Conservation (phyloP, 30 jellyfish, hydroid and myxozoan species). For the Turritopsis dohrnii region DNA sequence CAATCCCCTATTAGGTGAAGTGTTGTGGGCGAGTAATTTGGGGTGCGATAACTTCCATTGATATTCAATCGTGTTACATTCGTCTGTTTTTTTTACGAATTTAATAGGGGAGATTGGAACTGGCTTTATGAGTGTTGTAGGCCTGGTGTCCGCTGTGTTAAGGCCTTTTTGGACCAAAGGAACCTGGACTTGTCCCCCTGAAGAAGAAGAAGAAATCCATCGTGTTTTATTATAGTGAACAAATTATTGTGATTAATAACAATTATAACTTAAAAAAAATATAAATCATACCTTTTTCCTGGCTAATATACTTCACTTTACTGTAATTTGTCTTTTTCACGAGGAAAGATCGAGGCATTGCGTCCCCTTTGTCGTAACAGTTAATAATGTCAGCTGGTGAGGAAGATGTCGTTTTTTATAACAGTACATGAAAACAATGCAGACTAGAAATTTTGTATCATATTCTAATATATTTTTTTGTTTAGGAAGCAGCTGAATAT, state of each 20-base stretch:
- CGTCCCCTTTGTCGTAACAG: not conserved
- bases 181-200: not conserved
- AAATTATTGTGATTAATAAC: not conserved
- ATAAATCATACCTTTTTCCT: not conserved
- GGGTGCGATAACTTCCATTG: not conserved
- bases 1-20: not conserved
- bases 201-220: too few relatives aligned
- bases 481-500: not conserved
- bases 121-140: not conserved
- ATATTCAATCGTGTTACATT: not conserved
- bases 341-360: not conserved
- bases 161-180: not conserved
- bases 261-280: not conserved
- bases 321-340: not conserved
- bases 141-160: not conserved
- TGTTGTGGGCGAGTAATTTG: not conserved
- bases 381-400: not conserved
- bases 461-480: not conserved
- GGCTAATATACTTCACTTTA: not conserved
- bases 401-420: not conserved
- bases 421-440: not conserved
- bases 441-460: not conserved
- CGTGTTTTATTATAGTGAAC: not conserved
- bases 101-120: not conserved
- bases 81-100: not conserved